A percentile compares a stretch with the other conserved stretches of the same genome.
Conservation (phyloP, 53 echinoderm and acorn worm genomes). For the Henricia sp. region DNA sequence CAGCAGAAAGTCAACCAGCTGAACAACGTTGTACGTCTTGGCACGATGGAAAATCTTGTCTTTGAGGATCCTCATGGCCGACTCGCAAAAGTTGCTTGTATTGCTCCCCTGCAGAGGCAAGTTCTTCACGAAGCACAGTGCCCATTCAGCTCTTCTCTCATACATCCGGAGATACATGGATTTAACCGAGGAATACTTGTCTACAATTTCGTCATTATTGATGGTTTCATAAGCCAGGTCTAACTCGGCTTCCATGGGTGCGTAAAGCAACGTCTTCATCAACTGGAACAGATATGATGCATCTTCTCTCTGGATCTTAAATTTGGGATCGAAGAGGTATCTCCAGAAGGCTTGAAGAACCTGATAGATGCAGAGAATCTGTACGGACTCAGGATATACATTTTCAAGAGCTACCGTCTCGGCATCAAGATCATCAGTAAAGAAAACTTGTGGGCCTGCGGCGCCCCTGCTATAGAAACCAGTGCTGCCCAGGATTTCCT, state of each 20-base stretch:
- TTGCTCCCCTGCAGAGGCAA: slow-evolving; percentile 47
- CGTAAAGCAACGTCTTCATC: slow-evolving; percentile 65
- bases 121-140: slow-evolving; percentile 45
- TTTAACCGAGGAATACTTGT: slow-evolving; percentile 52
- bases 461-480: slow-evolving; percentile 59
- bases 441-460: slow-evolving; percentile 61
- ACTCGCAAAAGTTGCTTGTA: slow-evolving; percentile 58
- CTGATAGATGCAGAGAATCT: slow-evolving; percentile 64
- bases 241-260: slow-evolving; percentile 37
- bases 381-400: slow-evolving; percentile 55
- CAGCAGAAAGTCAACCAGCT: slow-evolving; percentile 70
- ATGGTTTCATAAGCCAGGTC: slow-evolving; percentile 37
- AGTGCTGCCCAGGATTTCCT: slow-evolving; percentile 44
- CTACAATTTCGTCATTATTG: slow-evolving; percentile 32
- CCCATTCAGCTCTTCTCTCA: slow-evolving; percentile 58
- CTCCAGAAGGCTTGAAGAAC: slow-evolving; percentile 71
- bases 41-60: slow-evolving; percentile 58
- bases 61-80: slow-evolving; percentile 66
- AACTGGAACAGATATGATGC: slow-evolving; percentile 58
- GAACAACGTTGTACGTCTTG: slow-evolving; percentile 58
- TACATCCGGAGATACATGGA: slow-evolving; percentile 52
- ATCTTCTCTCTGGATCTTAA: slow-evolving; percentile 37
- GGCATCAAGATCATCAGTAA: slow-evolving; percentile 59
- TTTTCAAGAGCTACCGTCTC: slow-evolving; percentile 45
- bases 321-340: slow-evolving; percentile 56